Conservation (phyloP, 2,113 vertebrate species). For the Pluvianellus socialis region DNA sequence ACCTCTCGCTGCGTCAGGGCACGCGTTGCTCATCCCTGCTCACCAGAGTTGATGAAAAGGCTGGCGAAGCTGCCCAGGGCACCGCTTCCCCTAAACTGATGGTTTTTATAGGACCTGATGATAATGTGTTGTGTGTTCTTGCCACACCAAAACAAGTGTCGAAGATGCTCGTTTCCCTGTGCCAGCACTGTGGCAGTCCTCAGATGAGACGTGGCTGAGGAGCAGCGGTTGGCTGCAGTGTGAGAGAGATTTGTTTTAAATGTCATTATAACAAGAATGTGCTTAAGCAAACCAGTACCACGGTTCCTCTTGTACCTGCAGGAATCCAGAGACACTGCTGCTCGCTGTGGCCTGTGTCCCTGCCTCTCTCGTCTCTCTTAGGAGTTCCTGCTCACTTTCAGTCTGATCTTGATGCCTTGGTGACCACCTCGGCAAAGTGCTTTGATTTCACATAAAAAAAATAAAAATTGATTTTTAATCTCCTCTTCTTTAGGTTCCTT, state of each 20-base stretch:
- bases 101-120: neutral
- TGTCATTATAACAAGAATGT: neutral
- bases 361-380: fast-evolving
- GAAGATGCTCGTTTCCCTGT: neutral
- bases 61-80: neutral
- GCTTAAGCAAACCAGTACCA: neutral
- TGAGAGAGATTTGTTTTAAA: neutral
- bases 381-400: neutral
- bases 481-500: neutral
- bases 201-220: neutral
- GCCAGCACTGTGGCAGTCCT: neutral
- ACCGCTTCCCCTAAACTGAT: neutral
- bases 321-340: neutral
- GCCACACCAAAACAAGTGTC: neutral
- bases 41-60: neutral
- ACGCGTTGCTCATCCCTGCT: too few species aligned
- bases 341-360: neutral
- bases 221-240: neutral
- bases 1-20: neutral
- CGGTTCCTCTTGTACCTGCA: neutral
- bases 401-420: neutral
- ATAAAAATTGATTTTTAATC: neutral
- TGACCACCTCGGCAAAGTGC: neutral
- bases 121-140: neutral
- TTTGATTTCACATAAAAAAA: neutral